Evolutionary conservation across 2,797 vertebrate species (phyloP), one percentile per base, ranked within the genome.

Genomic region (Chrosomus eos): DNA sequence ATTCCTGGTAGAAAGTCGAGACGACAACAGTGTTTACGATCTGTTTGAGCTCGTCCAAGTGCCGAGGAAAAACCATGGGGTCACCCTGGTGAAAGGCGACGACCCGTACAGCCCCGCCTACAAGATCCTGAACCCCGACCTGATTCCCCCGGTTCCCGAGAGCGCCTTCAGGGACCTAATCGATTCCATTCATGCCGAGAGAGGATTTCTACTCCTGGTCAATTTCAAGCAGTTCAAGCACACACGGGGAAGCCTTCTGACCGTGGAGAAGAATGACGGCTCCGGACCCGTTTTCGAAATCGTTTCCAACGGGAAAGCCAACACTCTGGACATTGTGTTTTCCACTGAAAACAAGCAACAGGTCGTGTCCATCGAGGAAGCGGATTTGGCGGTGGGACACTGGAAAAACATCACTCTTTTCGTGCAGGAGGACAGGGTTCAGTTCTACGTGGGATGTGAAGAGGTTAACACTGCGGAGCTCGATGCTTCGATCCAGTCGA

Each of bases 391-490:
- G 0, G 98, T 98, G 80, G 95, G 96, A 0, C 96, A 97, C 31
- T 99, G 98, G 98, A 98, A 98, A 95, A 98, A 99, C 14, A 91
- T 99, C 92, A 99, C 97, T 0, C 91, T 99, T 87, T 97, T 98
- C 90, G 95, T 99, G 91, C 95, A 96, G 0, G 96, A 97, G 21
- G 98, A 99, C 91, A 96, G 94, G 67, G 98, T 96, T 87, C 96
- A 95, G 90, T 93, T 99, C 85, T 97, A 97, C 58, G 93, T 97
- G 86, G 98, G 97, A 90, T 99, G 98, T 86, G 96, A 97, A 87
- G 97, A 98, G 86, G 95, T 98, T 71, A 97, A 98, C 93, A 96
- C 93, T 77, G 95, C 97, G 36, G 94, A 96, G 88, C 87, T 99
- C 92, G 98, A 99, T 3, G 97, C 96, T 64, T 95, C 98, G 28